Percentiles rank a stretch among this genome's conserved stretches.
These are phyloP conservation scores for Andricus curvator DNA, from an alignment of 2,888 invertebrate genomes.

Conservation along the genomic window DNA sequence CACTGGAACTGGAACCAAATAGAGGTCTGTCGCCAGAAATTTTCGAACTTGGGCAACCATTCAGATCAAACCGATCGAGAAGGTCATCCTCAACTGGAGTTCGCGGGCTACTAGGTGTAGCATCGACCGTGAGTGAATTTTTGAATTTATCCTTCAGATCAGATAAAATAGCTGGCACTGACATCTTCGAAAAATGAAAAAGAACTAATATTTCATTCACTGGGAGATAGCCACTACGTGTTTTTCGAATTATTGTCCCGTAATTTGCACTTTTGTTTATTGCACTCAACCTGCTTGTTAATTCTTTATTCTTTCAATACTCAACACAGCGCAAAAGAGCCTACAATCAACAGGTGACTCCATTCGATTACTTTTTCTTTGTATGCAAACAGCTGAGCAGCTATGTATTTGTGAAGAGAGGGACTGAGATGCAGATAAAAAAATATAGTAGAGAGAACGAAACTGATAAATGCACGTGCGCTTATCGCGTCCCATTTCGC, in stretches of 20 bases:
- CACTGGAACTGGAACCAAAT: not conserved
- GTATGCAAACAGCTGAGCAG: conserved; percentile 5
- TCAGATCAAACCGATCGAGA: conserved; percentile 25
- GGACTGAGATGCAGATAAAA: not conserved
- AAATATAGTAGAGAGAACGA: not conserved
- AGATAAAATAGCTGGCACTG: conserved; percentile 5
- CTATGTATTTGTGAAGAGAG: not conserved
- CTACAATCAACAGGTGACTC: conserved; percentile 18
- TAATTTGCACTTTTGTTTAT: not conserved
- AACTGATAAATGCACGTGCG: not conserved
- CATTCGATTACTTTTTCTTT: conserved; percentile 8
- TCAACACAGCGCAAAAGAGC: not conserved
- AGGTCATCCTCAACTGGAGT: conserved; percentile 31
- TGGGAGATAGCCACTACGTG: not conserved
- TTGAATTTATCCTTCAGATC: conserved; percentile 9
- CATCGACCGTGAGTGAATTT: conserved; percentile 25
- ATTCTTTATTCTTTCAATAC: not conserved
- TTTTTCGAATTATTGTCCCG: not conserved
- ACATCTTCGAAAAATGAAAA: not conserved
- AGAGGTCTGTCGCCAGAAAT: not conserved
- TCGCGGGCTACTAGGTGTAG: conserved; percentile 11
- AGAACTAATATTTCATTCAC: not conserved
- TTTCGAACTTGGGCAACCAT: conserved; percentile 14
- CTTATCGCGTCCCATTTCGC: too few relatives aligned
- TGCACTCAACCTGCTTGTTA: not conserved